Percentiles rank a stretch among this genome's conserved stretches.
Conservation (phyloP, 2,113 vertebrate species). For the Tylochromis polylepis region DNA sequence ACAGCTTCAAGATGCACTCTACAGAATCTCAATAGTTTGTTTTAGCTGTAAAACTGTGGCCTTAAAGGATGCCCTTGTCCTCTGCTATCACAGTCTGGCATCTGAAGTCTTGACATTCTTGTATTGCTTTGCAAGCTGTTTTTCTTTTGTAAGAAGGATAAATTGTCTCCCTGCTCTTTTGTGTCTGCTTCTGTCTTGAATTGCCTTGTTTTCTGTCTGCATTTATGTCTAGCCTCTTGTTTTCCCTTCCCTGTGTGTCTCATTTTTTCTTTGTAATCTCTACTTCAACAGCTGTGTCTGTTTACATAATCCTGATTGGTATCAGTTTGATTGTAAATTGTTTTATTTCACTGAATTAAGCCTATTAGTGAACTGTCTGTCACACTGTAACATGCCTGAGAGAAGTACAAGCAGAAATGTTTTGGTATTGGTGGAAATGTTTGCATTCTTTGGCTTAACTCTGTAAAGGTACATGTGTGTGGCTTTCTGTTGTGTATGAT, state of each 20-base stretch:
- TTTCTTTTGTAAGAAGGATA: not conserved
- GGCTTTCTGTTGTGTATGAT: not conserved
- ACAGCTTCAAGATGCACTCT: slow-evolving; percentile 43
- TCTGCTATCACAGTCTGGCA: slow-evolving; percentile 45
- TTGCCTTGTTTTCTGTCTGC: not conserved
- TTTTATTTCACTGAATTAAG: not conserved
- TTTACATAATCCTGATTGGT: not conserved
- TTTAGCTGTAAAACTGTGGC: not conserved
- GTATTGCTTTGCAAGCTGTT: slow-evolving; percentile 31
- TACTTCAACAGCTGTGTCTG: not conserved
- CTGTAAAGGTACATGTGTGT: not conserved
- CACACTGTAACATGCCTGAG: not conserved
- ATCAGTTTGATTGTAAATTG: slow-evolving; percentile 2
- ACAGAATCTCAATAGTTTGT: slow-evolving; percentile 6
- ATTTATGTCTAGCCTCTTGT: not conserved
- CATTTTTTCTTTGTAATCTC: not conserved
- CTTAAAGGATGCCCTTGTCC: slow-evolving; percentile 9
- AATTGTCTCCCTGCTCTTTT: not conserved
- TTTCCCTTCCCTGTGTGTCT: not conserved
- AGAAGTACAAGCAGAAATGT: slow-evolving; percentile 20
- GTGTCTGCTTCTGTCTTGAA: not conserved
- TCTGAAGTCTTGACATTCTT: slow-evolving; percentile 49
- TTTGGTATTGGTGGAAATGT: slow-evolving; percentile 8
- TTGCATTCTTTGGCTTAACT: slow-evolving; percentile 24
- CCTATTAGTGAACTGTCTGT: not conserved